phyloP scores from a whole-genome alignment of 2,113 vertebrate species.

The Macrotis lagotis region DNA sequence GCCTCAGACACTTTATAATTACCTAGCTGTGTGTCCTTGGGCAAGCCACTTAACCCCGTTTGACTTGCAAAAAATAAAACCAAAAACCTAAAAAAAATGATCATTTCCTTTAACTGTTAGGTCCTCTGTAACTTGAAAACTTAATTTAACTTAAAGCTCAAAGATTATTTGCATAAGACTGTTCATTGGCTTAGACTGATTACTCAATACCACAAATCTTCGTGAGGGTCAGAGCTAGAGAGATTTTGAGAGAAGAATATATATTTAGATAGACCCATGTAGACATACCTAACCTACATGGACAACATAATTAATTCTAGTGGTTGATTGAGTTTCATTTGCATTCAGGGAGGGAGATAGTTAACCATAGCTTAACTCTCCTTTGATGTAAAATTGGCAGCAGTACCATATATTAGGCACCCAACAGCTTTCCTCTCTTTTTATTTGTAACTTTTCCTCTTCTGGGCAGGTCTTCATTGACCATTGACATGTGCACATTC shows the following conservation, averaged over 20 bases:
- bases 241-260: not conserved
- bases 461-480: not conserved
- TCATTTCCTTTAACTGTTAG: not conserved
- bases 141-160: too few relatives aligned
- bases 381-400: not conserved
- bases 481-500: not conserved
- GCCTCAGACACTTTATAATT: too few relatives aligned
- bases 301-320: not conserved
- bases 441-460: not conserved
- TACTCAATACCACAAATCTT: not conserved
- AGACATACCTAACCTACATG: not conserved
- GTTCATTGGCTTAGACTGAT: not conserved
- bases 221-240: not conserved
- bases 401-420: not conserved
- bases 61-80: too few relatives aligned
- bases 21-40: too few relatives aligned
- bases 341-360: not conserved
- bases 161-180: not conserved
- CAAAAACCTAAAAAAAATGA: too few relatives aligned
- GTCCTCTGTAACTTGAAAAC: not conserved
- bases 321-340: not conserved
- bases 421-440: not conserved
- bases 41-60: too few relatives aligned
- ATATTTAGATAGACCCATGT: not conserved
- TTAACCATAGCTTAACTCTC: not conserved